These are phyloP conservation scores for Neoaliturus tenellus DNA, from an alignment of 2,888 invertebrate species.

Conservation along the genomic window DNA sequence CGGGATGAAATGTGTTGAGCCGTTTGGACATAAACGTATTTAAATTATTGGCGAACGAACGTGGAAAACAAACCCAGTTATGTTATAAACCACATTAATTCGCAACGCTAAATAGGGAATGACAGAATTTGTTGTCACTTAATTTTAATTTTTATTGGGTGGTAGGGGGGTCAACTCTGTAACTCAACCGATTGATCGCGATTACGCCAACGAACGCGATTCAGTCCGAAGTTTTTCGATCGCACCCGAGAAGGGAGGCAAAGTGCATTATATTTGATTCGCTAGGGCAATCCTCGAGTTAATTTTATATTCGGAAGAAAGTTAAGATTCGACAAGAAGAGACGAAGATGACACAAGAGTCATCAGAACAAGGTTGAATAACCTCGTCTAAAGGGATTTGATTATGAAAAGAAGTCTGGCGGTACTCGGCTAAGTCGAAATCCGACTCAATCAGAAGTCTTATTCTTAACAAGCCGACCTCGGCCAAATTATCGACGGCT, in stretches of 20 bases:
- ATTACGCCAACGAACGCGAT: no score
- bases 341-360: conserved; percentile 52
- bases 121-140: no score
- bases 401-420: conserved; percentile 51
- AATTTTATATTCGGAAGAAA: conserved; percentile 45
- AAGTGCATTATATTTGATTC: conserved; percentile 25
- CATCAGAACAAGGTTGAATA: conserved; percentile 51
- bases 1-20: not conserved
- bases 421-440: conserved; percentile 47
- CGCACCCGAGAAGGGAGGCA: not conserved
- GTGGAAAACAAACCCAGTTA: no score
- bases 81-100: no score
- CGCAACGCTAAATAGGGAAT: no score
- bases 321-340: conserved; percentile 42
- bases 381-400: conserved; percentile 53
- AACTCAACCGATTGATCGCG: no score
- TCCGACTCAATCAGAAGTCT: conserved; percentile 53
- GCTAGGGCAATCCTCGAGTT: conserved; percentile 23
- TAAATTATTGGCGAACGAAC: not conserved
- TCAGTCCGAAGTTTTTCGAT: not conserved
- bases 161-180: no score
- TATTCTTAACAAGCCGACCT: conserved; percentile 54
- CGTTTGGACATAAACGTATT: not conserved
- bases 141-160: no score
- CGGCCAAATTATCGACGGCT: conserved; percentile 49